These are phyloP conservation scores for Eulemur macaco DNA, from an alignment of 2,113 vertebrate species.

Conservation along the genomic window DNA sequence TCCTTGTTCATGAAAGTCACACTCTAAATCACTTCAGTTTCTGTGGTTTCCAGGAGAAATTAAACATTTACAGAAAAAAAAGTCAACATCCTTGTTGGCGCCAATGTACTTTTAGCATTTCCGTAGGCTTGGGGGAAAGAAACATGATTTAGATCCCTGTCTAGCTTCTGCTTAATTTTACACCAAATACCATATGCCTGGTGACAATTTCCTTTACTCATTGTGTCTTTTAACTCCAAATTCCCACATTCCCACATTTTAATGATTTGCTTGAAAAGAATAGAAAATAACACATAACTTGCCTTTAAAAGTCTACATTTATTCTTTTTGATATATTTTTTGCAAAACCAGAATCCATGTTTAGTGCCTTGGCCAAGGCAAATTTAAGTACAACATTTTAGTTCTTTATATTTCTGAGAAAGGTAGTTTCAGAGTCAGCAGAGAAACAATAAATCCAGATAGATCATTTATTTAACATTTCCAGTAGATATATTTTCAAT, in stretches of 20 bases:
- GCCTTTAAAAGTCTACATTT: background rate
- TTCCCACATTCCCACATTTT: background rate
- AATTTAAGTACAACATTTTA: background rate
- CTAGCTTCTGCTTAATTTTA: conserved; percentile 14
- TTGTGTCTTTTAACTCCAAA: background rate
- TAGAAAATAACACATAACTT: background rate
- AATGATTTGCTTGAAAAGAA: background rate
- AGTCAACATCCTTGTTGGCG: background rate
- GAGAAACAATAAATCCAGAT: conserved; percentile 16
- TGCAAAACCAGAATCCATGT: background rate
- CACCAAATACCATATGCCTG: background rate
- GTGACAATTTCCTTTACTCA: background rate
- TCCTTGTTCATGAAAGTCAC: background rate
- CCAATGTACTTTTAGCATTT: background rate
- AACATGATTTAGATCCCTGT: background rate
- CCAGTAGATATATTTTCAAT: background rate
- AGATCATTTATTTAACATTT: background rate
- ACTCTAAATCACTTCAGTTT: background rate
- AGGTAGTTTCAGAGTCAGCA: background rate
- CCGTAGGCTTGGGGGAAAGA: background rate
- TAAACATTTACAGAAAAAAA: background rate
- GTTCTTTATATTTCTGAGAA: conserved; percentile 34
- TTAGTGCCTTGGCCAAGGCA: background rate
- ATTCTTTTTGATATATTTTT: background rate
- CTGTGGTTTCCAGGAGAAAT: conserved; percentile 37